Percentiles rank a stretch among this genome's conserved stretches.
Conservation (phyloP, 37 sponge, comb jelly and placozoan genomes). For the Halisarca cf. caerulea region DNA sequence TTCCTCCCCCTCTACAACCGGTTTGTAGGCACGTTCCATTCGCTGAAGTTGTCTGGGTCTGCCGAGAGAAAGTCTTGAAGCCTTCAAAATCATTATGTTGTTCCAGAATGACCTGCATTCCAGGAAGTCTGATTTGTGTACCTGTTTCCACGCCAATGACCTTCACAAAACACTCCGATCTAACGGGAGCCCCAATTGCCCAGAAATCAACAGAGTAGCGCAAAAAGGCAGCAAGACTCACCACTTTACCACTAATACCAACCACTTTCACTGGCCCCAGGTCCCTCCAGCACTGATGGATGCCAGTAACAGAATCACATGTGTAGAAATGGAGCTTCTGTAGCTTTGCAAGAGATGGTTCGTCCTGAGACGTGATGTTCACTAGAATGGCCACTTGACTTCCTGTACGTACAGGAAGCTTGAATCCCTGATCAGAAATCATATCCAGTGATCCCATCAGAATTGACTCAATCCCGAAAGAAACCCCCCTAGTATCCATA, state of each 20-base stretch:
- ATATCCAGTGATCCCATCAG: not conserved
- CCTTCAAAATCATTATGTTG: slow-evolving; percentile 8
- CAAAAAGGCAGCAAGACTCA: not conserved
- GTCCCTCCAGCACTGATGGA: not conserved
- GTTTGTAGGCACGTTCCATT: slow-evolving; percentile 13
- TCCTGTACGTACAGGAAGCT: not conserved
- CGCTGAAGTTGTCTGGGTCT: not conserved
- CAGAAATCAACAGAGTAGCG: not conserved
- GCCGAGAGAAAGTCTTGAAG: not conserved
- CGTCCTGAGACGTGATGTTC: not conserved
- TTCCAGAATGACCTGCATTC: not conserved
- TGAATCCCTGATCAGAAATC: not conserved
- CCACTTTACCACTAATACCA: not conserved
- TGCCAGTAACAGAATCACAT: not conserved
- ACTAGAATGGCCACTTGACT: not conserved
- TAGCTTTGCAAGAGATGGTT: not conserved
- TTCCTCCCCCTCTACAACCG: slow-evolving; percentile 13
- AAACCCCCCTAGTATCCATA: not conserved
- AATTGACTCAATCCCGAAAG: slow-evolving; percentile 6
- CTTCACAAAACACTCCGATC: slow-evolving; percentile 28
- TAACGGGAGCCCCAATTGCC: slow-evolving; percentile 7
- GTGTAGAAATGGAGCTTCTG: not conserved
- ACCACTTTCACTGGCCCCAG: slow-evolving; percentile 7
- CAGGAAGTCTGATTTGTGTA: not conserved
- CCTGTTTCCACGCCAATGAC: slow-evolving; percentile 10